These are phyloP conservation scores for Discoglossus pictus DNA, from an alignment of 2,797 vertebrate species.

Conservation along the genomic window DNA sequence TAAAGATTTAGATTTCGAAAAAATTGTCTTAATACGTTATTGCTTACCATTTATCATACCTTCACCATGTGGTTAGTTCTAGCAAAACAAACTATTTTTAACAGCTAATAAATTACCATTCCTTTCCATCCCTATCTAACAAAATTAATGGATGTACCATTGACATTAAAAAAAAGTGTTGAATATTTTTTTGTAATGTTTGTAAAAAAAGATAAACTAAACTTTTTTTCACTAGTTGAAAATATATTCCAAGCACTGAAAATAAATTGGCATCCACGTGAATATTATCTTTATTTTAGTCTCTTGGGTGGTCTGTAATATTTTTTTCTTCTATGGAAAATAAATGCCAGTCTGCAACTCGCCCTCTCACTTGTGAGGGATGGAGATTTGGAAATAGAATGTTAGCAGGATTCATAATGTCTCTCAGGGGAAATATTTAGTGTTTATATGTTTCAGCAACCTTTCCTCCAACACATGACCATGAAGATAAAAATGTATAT, in stretches of 20 bases:
- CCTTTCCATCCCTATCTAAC: too few relatives aligned
- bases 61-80: too few relatives aligned
- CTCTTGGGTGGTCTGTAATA: conserved; percentile 38
- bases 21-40: too few relatives aligned
- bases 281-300: conserved; percentile 35
- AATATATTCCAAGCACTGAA: conserved; percentile 1
- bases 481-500: too few relatives aligned
- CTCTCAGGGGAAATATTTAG: conserved; percentile 29
- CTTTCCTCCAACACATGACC: background rate
- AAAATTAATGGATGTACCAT: conserved; percentile 1
- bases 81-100: too few relatives aligned
- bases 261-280: conserved; percentile 11
- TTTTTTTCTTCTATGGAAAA: conserved; percentile 24
- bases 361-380: conserved; percentile 8
- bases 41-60: too few relatives aligned
- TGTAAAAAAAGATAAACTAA: conserved; percentile 11
- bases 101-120: too few relatives aligned
- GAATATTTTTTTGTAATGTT: conserved; percentile 12
- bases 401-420: conserved; percentile 25
- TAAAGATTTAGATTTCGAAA: too few relatives aligned
- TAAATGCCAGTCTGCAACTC: conserved; percentile 25
- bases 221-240: background rate
- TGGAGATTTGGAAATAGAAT: conserved; percentile 22
- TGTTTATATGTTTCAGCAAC: conserved; percentile 20
- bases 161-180: conserved; percentile 5